Evolutionary conservation across 2,113 vertebrate genomes (phyloP).

Genomic region (Vidua chalybeata): DNA sequence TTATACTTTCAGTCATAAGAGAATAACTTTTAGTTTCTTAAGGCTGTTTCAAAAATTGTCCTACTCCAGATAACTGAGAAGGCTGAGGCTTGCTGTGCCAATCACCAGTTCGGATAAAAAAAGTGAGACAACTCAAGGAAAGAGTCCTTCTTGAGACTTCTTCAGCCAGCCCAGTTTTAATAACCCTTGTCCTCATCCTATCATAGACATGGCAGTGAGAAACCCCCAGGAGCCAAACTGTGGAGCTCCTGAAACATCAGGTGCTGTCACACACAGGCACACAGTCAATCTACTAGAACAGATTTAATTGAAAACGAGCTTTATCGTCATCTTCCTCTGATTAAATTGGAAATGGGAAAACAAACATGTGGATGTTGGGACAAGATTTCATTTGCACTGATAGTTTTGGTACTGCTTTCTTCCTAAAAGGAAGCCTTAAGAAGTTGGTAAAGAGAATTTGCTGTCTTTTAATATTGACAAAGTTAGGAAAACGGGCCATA

Average conservation of each 20-base stretch:
- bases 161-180: background rate
- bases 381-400: background rate
- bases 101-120: background rate
- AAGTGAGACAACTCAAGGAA: background rate
- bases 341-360: background rate
- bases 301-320: background rate
- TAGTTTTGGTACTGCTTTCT: background rate
- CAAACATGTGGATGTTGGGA: background rate
- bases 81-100: background rate
- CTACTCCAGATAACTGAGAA: background rate
- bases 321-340: background rate
- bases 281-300: background rate
- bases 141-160: background rate
- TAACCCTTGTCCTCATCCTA: background rate
- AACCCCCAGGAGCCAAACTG: background rate
- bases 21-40: background rate
- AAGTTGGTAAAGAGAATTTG: background rate
- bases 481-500: background rate
- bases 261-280: background rate
- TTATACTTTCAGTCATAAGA: background rate
- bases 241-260: background rate
- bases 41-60: background rate
- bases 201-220: background rate
- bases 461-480: background rate
- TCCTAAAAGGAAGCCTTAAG: background rate